Evolutionary conservation across 2,797 vertebrate genomes (phyloP).

Genomic region (Cyclopterus lumpus): DNA sequence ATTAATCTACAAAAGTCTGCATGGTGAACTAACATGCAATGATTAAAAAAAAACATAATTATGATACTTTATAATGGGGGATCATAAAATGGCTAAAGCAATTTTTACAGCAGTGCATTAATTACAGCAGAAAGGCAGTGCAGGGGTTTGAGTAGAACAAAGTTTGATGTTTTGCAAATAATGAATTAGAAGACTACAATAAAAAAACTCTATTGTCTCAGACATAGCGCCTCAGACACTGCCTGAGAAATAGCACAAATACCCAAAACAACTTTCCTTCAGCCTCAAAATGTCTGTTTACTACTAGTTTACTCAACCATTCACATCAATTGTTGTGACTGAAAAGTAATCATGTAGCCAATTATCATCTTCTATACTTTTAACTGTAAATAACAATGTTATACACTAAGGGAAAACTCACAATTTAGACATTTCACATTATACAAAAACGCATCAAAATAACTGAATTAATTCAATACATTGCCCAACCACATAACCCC

Average conservation of each 20-base stretch:
- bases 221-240: not conserved
- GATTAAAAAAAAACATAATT: not conserved
- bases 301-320: not conserved
- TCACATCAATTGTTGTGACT: not conserved
- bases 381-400: not conserved
- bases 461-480: not conserved
- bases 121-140: not conserved
- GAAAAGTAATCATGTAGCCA: not conserved
- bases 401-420: not conserved
- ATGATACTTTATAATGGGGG: not conserved
- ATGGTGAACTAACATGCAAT: not conserved
- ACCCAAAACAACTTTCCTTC: not conserved
- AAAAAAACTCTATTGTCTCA: not conserved
- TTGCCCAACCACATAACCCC: no score
- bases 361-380: not conserved
- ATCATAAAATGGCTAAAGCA: not conserved
- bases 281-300: not conserved
- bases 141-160: not conserved
- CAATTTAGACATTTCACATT: not conserved
- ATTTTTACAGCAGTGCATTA: not conserved
- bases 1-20: constrained; percentile 19
- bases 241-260: not conserved
- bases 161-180: not conserved
- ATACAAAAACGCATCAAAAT: not conserved
- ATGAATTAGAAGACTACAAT: not conserved